Evolutionary conservation across 2,113 vertebrate genomes (phyloP).

Genomic region (Callipepla squamata): DNA sequence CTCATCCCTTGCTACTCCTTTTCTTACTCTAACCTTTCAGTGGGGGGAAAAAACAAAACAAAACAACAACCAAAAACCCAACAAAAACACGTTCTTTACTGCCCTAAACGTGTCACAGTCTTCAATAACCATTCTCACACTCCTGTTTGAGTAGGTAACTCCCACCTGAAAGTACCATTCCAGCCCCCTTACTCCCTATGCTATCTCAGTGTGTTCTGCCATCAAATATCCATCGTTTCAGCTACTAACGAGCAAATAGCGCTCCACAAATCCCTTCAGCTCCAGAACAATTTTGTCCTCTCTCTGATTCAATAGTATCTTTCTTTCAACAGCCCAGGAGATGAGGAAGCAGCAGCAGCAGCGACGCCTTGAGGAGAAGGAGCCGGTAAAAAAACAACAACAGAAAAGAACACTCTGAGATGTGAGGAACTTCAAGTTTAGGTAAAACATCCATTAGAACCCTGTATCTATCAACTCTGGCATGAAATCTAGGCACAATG

Average conservation of each 20-base stretch:
- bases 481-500: background rate
- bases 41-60: fast-evolving
- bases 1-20: background rate
- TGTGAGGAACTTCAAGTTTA: background rate
- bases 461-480: background rate
- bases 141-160: background rate
- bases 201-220: background rate
- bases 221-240: background rate
- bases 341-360: constrained; percentile 46
- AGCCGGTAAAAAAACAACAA: background rate
- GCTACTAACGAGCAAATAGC: background rate
- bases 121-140: background rate
- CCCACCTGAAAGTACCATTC: background rate
- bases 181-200: background rate
- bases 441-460: background rate
- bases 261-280: background rate
- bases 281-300: background rate
- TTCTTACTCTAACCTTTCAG: background rate
- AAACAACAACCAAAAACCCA: background rate
- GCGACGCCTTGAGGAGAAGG: background rate
- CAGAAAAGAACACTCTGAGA: background rate
- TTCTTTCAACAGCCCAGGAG: constrained; percentile 12
- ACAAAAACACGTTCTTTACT: fast-evolving
- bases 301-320: background rate
- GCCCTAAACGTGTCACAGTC: background rate